Evolutionary conservation across 2,113 vertebrate species (phyloP), one percentile per base, ranked within the genome.

Genomic region (Columba janthina): DNA sequence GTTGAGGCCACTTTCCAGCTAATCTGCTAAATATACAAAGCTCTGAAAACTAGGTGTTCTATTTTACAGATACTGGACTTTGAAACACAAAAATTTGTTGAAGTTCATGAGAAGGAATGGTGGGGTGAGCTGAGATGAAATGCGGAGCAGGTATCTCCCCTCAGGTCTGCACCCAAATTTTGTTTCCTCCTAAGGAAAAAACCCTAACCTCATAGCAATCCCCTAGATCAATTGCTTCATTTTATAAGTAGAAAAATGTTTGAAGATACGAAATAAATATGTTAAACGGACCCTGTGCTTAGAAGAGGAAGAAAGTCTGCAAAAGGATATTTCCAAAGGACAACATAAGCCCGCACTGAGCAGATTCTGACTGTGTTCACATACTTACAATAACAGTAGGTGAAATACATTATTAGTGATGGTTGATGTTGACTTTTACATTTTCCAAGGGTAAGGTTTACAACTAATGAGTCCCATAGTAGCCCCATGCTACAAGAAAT

Each of bases 361-460:
- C 85, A 93, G 90, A 66, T 91, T 89, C 88, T 77, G 71, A 17
- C 88, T 64, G 82, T 90, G 90, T 84, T 90, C 96, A 78, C 90
- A 86, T 84, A 86, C 93, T 96, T 91, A 92, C 22, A 95, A 96
- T 88, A 92, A 94, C 93, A 97, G 92, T 92, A 91, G 93, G 81
- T 85, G 87, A 96, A 94, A 94, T 93, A 74, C 87, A 94, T 89
- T 93, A 91, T 92, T 95, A 94, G 94, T 48, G 38, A 90, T 50
- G 77, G 81, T 56, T 57, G 48, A 15, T 89, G 74, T 95, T 97
- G 92, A 94, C 85, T 95, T 96, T 88, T 82, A 75, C 78, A 58
- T 89, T 96, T 95, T 86, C 95, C 87, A 92, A 46, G 86, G 89
- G 79, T 76, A 93, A 93, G 73, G 90, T 91, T 95, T 96, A 90